Base-by-base conservation (phyloP, 1,140 invertebrate genomes). In the Drosophila nigromelanica region DNA sequence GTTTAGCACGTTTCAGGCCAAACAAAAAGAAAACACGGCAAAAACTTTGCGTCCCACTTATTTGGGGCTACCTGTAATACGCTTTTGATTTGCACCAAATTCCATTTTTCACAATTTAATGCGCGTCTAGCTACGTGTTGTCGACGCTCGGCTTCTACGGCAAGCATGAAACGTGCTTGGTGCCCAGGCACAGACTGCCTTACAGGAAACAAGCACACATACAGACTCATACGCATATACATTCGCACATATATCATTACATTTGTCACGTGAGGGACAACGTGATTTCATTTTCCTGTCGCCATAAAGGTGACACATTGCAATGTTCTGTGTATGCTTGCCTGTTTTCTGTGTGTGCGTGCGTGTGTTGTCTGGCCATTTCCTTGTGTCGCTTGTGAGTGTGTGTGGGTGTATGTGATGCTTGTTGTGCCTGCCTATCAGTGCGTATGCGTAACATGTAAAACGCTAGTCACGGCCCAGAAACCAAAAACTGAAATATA, bases 81-180 rank as follows among this genome's bases (percentile, higher is more conserved):
- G 85, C 73, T 89, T 89, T 89, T 89, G 83, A 89, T 89, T 89
- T 89, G 85, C 77, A 80, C 69, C 54, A 78, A 89, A 89, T 85
- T 89, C 80, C 83, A 89, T 89, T 89, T 89, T 89, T 89, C 83
- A 87, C 83, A 89, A 87, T 89, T 87, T 87, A 87, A 87, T 87
- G 83, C 83, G 83, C 83, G 89, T 89, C 76, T 89, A 66, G 83
- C 76, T 89, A 87, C 83, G 83, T 87, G 83, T 79, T 89, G 82
- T 87, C 82, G 83, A 82, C 82, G 72, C 79, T 63, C 63, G 50
- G 74, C 68, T 78, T 76, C 82, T 59, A 52, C 55, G 35, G 24
- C 24, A 5, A 30, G 30, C 50, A 39, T 73, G 79, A 66, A 82
- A 87, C 83, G 79, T 89, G 83, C 76, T 59, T 69, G 42, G 68